Evolutionary conservation across 2,797 vertebrate genomes (phyloP).

Genomic region (Euphonia xanthogaster): DNA sequence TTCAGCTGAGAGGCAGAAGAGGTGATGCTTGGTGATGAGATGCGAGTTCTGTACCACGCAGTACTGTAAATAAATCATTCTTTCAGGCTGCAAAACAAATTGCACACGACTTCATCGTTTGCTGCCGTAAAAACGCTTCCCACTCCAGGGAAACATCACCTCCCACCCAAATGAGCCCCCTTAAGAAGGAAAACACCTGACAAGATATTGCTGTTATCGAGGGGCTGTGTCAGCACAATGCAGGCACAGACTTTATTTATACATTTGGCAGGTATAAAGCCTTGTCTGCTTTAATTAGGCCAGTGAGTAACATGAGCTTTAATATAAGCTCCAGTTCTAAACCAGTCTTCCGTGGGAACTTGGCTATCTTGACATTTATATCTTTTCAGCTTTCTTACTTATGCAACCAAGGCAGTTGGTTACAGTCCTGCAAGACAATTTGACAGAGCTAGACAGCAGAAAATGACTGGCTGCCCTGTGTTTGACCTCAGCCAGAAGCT

Average conservation of each 20-base stretch:
- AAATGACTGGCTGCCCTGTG: conserved; percentile 68
- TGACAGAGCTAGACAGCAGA: conserved; percentile 67
- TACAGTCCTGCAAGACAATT: conserved; percentile 62
- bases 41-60: neutral
- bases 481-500: conserved; percentile 68
- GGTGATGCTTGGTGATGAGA: conserved; percentile 42
- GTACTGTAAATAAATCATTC: conserved; percentile 44
- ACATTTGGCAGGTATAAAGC: conserved; percentile 68
- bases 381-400: conserved; percentile 73
- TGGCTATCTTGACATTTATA: conserved; percentile 73
- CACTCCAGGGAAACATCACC: conserved; percentile 53
- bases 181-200: conserved; percentile 69
- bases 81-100: conserved; percentile 37
- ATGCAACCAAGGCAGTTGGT: conserved; percentile 65
- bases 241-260: conserved; percentile 71
- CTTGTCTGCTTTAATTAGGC: conserved; percentile 77
- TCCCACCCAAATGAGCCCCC: neutral
- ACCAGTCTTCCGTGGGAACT: conserved; percentile 71
- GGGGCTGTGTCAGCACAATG: conserved; percentile 51
- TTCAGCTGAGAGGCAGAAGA: conserved; percentile 33
- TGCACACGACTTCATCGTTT: conserved; percentile 30
- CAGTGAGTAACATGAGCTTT: conserved; percentile 71
- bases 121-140: conserved; percentile 64
- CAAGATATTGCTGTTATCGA: conserved; percentile 56
- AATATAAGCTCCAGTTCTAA: conserved; percentile 67